Evolutionary conservation across 1,140 invertebrate species (phyloP).

Genomic region (Drosophila carrolli): DNA sequence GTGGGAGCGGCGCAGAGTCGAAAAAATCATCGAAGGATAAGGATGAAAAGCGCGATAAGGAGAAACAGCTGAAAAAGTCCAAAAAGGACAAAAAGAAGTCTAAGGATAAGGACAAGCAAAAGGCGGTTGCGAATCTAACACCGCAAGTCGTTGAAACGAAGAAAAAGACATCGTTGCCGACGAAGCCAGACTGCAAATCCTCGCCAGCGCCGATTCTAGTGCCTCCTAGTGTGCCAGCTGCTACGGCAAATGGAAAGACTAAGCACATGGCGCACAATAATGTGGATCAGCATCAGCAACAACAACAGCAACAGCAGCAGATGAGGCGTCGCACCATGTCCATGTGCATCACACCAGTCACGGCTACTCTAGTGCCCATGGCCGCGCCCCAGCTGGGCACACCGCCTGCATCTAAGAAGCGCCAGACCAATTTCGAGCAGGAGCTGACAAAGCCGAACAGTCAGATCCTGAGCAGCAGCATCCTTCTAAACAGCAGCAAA

Average conservation of each 20-base stretch:
- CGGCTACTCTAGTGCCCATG: not conserved
- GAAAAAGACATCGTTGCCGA: conserved; percentile 39
- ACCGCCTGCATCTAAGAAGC: conserved; percentile 55
- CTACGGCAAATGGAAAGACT: conserved; percentile 53
- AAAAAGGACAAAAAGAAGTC: conserved; percentile 74
- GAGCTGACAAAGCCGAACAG: conserved; percentile 76
- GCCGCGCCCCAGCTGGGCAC: conserved; percentile 1
- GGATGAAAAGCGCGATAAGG: conserved; percentile 59
- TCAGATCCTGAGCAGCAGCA: conserved; percentile 72
- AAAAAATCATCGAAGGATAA: conserved; percentile 65
- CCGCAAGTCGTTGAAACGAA: conserved; percentile 30
- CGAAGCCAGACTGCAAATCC: conserved; percentile 13
- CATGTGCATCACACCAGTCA: conserved; percentile 53
- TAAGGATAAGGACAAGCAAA: conserved; percentile 61
- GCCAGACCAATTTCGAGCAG: conserved; percentile 79
- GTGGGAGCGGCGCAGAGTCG: conserved; percentile 20
- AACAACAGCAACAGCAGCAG: conserved; percentile 38
- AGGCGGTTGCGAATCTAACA: conserved; percentile 17
- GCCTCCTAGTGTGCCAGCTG: not conserved
- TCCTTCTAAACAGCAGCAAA: conserved; percentile 70
- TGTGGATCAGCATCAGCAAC: conserved; percentile 13
- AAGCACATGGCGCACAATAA: conserved; percentile 34
- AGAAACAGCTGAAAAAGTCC: conserved; percentile 64
- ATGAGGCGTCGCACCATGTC: conserved; percentile 68
- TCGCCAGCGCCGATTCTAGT: conserved; percentile 3